These are phyloP conservation scores for Axis porcinus DNA, from an alignment of 2,113 vertebrate genomes.

Conservation along the genomic window DNA sequence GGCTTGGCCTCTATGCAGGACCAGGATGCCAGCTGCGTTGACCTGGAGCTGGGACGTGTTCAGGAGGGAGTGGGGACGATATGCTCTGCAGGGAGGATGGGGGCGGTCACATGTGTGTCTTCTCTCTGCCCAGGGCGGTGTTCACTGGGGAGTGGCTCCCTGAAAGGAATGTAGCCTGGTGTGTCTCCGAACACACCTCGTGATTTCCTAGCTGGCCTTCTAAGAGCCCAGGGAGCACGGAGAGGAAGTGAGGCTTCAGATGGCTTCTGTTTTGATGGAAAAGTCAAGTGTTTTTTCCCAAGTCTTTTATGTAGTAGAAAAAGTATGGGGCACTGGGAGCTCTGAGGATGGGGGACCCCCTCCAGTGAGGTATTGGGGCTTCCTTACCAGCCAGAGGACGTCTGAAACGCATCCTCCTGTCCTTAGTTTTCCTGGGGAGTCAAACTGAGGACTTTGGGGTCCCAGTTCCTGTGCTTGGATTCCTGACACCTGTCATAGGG, in stretches of 20 bases:
- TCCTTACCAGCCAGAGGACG: too few relatives aligned
- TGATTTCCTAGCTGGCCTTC: neutral
- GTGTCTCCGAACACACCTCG: accelerated
- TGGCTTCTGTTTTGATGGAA: neutral
- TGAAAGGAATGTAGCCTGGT: neutral
- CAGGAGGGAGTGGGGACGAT: neutral
- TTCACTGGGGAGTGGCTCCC: accelerated
- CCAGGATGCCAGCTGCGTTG: neutral
- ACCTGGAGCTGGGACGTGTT: neutral
- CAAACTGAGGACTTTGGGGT: neutral
- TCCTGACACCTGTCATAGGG: neutral
- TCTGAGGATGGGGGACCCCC: neutral
- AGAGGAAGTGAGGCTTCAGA: neutral
- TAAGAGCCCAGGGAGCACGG: neutral
- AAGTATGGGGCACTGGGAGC: neutral
- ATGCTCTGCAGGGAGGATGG: neutral
- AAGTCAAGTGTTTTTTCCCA: neutral
- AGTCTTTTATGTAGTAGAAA: neutral
- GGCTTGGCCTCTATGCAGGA: too few relatives aligned
- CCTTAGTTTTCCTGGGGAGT: neutral
- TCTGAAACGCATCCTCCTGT: neutral
- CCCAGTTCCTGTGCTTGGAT: neutral
- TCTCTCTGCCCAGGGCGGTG: neutral
- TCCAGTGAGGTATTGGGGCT: neutral
- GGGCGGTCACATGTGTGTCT: accelerated